phyloP scores from a whole-genome alignment of 2,113 vertebrate species.

The Oplegnathus fasciatus region DNA sequence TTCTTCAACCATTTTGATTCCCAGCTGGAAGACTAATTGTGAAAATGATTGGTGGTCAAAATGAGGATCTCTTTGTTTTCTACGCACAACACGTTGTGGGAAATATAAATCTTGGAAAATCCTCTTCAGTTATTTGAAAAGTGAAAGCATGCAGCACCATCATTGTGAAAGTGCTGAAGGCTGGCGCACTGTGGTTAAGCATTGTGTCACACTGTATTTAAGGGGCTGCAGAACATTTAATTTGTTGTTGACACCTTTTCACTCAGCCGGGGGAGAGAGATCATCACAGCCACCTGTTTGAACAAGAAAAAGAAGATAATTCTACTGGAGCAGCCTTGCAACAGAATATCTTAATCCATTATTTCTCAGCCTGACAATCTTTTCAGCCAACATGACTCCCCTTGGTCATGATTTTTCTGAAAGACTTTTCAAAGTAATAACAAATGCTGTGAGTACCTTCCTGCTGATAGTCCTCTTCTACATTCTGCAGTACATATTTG shows the following conservation, averaged over 20 bases:
- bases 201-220: neutral
- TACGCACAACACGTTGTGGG: neutral
- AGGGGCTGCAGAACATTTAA: neutral
- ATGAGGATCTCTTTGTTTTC: neutral
- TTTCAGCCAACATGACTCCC: rapidly evolving
- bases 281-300: neutral
- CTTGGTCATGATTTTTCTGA: rapidly evolving
- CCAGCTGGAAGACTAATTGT: neutral
- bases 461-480: conserved; percentile 30
- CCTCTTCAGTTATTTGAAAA: neutral
- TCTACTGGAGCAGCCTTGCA: neutral
- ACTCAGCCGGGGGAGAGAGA: neutral
- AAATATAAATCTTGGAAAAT: neutral
- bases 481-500: conserved; percentile 48
- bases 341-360: neutral
- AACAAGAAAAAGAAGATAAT: neutral
- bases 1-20: neutral
- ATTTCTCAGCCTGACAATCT: neutral
- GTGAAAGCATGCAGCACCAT: neutral
- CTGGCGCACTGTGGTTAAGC: neutral
- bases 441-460: rapidly evolving
- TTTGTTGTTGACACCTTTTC: neutral
- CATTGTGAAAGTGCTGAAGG: neutral
- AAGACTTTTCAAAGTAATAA: neutral
- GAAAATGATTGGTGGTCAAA: neutral